Evolutionary conservation across 2,797 vertebrate genomes (phyloP).

Genomic region (Rousettus madagascariensis): DNA sequence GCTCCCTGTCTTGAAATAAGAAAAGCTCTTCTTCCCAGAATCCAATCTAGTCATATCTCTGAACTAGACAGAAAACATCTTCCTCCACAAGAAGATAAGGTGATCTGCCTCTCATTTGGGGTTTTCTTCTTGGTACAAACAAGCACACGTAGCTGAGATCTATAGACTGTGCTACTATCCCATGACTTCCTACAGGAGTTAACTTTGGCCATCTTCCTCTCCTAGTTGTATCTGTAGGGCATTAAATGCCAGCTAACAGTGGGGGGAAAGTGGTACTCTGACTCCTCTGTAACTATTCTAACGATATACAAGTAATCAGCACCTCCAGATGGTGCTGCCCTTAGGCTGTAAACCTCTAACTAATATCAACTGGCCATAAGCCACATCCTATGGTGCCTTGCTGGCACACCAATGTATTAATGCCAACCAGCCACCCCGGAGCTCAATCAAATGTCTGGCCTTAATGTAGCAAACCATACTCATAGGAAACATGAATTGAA

Average conservation of each 20-base stretch:
- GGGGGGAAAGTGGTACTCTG: constrained; percentile 59
- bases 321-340: constrained; percentile 46
- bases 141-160: constrained; percentile 72
- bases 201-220: constrained; percentile 65
- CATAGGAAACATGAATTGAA: constrained; percentile 72
- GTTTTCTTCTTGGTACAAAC: constrained; percentile 78
- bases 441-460: constrained; percentile 69
- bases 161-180: constrained; percentile 73
- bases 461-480: constrained; percentile 70
- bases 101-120: constrained; percentile 52
- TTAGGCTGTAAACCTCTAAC: constrained; percentile 58
- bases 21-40: constrained; percentile 77
- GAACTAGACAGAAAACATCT: constrained; percentile 50
- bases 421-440: constrained; percentile 67
- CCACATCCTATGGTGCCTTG: constrained; percentile 7
- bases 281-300: constrained; percentile 62
- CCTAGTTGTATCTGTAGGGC: constrained; percentile 29
- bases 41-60: constrained; percentile 69
- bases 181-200: constrained; percentile 74
- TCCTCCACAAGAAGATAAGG: constrained; percentile 69
- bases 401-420: constrained; percentile 62
- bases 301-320: constrained; percentile 35
- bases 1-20: constrained; percentile 43
- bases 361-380: constrained; percentile 47
- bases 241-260: constrained; percentile 67